Conservation (phyloP, 2,888 invertebrate species). For the Neocrepidodera transversa region DNA sequence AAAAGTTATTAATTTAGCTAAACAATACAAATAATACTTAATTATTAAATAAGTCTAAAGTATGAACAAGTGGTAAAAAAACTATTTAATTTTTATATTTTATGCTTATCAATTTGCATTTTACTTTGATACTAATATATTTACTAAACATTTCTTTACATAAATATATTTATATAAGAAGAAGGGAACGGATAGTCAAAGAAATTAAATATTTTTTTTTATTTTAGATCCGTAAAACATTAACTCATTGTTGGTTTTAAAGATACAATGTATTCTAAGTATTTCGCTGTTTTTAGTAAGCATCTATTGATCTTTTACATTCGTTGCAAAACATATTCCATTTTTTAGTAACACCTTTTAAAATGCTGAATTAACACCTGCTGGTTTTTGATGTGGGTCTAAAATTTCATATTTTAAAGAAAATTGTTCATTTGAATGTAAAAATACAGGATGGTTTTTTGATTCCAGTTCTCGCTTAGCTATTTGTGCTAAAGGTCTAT, state of each 20-base stretch:
- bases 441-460: slow-evolving; percentile 14
- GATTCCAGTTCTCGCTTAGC: slow-evolving; percentile 17
- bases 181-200: slow-evolving; percentile 23
- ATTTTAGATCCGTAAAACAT: slow-evolving; percentile 26
- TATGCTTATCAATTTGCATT: slow-evolving; percentile 23
- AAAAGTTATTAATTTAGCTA: slow-evolving; percentile 2
- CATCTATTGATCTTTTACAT: slow-evolving; percentile 23
- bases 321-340: slow-evolving; percentile 23
- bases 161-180: slow-evolving; percentile 22
- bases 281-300: slow-evolving; percentile 26
- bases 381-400: slow-evolving; percentile 15
- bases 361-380: slow-evolving; percentile 16
- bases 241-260: slow-evolving; percentile 19
- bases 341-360: slow-evolving; percentile 15
- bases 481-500: slow-evolving; percentile 26
- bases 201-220: slow-evolving; percentile 19
- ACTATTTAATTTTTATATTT: slow-evolving; percentile 17
- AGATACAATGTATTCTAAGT: slow-evolving; percentile 23
- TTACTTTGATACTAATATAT: slow-evolving; percentile 22
- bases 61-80: slow-evolving; percentile 27
- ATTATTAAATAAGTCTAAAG: slow-evolving; percentile 21
- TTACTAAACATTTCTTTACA: slow-evolving; percentile 16
- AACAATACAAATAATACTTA: slow-evolving; percentile 7
- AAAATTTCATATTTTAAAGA: slow-evolving; percentile 23
- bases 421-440: slow-evolving; percentile 13